Conservation (phyloP, 2,113 vertebrate genomes). For the Hyaena hyaena region DNA sequence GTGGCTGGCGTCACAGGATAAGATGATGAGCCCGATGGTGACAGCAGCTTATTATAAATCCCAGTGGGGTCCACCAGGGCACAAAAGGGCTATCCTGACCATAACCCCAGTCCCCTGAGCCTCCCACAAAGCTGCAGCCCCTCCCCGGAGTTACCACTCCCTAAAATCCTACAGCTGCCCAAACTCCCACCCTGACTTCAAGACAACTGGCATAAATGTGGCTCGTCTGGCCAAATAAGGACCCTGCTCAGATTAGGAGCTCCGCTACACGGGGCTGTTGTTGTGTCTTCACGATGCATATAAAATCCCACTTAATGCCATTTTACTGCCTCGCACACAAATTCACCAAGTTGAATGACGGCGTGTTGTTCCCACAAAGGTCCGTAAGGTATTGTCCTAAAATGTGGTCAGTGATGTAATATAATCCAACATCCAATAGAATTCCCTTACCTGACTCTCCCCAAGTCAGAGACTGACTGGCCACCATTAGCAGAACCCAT, state of each 20-base stretch:
- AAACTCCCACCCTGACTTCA: background rate
- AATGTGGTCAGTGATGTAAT: background rate
- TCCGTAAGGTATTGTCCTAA: background rate
- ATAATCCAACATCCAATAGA: background rate
- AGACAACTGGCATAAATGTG: background rate
- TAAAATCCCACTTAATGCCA: background rate
- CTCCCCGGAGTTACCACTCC: background rate
- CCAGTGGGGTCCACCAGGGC: background rate
- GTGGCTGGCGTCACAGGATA: background rate
- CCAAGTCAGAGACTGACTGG: background rate
- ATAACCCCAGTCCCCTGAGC: too few relatives aligned
- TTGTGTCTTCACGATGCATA: background rate
- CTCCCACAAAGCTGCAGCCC: background rate
- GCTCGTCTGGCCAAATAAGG: background rate
- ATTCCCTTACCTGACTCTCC: background rate
- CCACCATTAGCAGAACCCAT: background rate
- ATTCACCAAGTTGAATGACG: background rate
- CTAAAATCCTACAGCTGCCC: background rate
- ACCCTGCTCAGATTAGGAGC: background rate
- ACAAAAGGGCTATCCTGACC: rapidly evolving
- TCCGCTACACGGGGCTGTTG: background rate
- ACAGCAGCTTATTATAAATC: background rate
- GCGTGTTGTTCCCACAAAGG: background rate
- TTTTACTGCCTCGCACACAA: background rate
- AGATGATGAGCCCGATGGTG: rapidly evolving